Base-by-base conservation (phyloP, 2,797 vertebrate species). In the Trachops cirrhosus region DNA sequence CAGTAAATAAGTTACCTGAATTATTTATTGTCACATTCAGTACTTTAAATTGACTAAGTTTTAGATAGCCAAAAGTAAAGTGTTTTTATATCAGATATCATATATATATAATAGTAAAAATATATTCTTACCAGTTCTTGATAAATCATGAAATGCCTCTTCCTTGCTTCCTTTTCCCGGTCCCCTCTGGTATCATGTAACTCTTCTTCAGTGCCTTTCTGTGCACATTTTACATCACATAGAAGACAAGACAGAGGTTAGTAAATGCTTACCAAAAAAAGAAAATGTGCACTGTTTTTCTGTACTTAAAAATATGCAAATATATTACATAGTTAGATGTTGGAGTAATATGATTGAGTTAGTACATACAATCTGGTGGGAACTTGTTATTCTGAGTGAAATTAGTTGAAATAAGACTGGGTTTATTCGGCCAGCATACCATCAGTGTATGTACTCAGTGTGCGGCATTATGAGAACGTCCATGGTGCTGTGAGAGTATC, bases 31-130 rank as follows among this genome's bases (percentile, higher is more conserved):
- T 93, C 83, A 93, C 78, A 37, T 91, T 75, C 24, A 46, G 12
- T 93, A 50, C 67, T 91, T 86, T 89, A 89, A 70, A 16, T 91
- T 75, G 34, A 94, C 50, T 29, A 89, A n/a, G 39, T 75, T 94
- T 95, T 70, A 91, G 59, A 21, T 41, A 75, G 21, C 14, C 37
- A 88, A 70, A 41, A 64, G 18, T 29, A 95, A 83, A 70, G 3
- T 6, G 54, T 50, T n/a, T 75, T 70, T 57, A 59, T 73, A 46
- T 62, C 67, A 50, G 88, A 88, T 86, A 29, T 15, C 52, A 67
- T 67, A 67, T 9, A 67, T 67, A 9, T 67, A 44, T 44, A 83
- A 57, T 41, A 50, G 54, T 46, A 83, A 88, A 88, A 89, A 44
- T 74, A 41, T 32, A 64, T 88, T 83, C 22, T 85, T 57, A 39